These are phyloP conservation scores for Rotaria macrura DNA, from an alignment of 2,888 invertebrate species.

Conservation along the genomic window DNA sequence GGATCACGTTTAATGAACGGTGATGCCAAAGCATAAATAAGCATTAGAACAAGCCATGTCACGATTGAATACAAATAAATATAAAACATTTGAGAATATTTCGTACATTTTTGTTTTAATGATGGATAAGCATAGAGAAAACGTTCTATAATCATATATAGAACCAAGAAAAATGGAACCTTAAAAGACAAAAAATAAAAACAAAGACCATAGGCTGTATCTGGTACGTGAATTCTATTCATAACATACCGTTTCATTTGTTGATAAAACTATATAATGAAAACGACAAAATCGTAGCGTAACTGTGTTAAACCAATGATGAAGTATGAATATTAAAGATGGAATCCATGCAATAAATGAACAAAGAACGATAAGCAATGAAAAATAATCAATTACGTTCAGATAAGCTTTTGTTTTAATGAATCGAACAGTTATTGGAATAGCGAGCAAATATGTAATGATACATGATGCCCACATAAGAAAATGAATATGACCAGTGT, in stretches of 20 bases:
- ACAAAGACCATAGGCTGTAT: no score
- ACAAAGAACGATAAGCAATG: not conserved
- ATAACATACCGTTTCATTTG: not conserved
- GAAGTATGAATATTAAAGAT: not conserved
- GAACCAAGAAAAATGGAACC: not conserved
- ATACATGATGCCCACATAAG: not conserved
- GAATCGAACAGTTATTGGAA: not conserved
- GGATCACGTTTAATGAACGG: not conserved
- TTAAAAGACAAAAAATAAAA: not conserved
- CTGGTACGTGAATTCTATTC: not conserved
- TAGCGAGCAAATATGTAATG: not conserved
- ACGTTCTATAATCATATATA: not conserved
- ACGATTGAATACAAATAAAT: not conserved
- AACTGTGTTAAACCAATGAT: not conserved
- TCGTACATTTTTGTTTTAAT: not conserved
- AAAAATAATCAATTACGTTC: constrained; percentile 12
- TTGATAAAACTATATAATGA: constrained; percentile 9
- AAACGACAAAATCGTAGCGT: not conserved
- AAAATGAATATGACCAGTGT: not conserved
- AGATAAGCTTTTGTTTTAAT: not conserved
- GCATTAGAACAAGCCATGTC: not conserved
- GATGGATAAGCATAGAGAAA: not conserved
- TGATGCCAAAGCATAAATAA: not conserved
- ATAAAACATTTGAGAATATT: not conserved
- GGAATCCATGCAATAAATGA: constrained; percentile 1